Evolutionary conservation across 1,140 invertebrate species (phyloP), one percentile per base, ranked within the genome.

Genomic region (Caligus rogercresseyi): DNA sequence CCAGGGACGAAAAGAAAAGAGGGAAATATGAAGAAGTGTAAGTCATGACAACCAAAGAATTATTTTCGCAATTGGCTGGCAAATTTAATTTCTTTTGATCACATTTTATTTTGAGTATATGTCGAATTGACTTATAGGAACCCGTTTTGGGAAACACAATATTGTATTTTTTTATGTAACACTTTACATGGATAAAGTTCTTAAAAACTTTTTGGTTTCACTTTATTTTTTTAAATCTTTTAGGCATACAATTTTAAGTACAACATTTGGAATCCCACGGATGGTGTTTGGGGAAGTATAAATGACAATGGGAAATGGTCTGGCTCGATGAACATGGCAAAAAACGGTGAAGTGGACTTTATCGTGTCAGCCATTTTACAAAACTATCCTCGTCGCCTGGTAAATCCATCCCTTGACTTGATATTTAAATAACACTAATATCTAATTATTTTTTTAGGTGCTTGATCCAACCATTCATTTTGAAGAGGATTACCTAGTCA

Each of bases 271-370:
- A 56, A 56, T 25, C 54, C 54, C 1, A 14, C 54, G 3, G 54
- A 56, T 56, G 54, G 54, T 3, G 15, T 21, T 2, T 56, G 54
- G 54, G 54, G 54, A 16, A 20, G 24, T 25, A 56, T 56, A 20
- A 23, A 56, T 4, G 18, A 21, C 2, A 23, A 56, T 56, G 54
- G 54, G 2, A 56, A 20, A 21, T 56, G 54, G 54, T 56, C 54
- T 16, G 54, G 54, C 19, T 56, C 24, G 15, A 25, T 56, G 54
- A 23, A 20, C 1, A 15, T 20, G 3, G 54, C 54, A 2, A 25
- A 20, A 20, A 56, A 4, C 2, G 54, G 54, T 2, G 16, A 20
- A 13, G 54, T 56, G 20, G 54, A 56, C 14, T 56, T 56, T 21
- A 23, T 21, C 2, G 14, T 56, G 11, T 56, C 3, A n/a, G 54